A percentile compares a stretch with the other conserved stretches of the same genome.
These are phyloP conservation scores for Ichneumon xanthorius DNA, from an alignment of 2,888 invertebrate species.

Conservation along the genomic window DNA sequence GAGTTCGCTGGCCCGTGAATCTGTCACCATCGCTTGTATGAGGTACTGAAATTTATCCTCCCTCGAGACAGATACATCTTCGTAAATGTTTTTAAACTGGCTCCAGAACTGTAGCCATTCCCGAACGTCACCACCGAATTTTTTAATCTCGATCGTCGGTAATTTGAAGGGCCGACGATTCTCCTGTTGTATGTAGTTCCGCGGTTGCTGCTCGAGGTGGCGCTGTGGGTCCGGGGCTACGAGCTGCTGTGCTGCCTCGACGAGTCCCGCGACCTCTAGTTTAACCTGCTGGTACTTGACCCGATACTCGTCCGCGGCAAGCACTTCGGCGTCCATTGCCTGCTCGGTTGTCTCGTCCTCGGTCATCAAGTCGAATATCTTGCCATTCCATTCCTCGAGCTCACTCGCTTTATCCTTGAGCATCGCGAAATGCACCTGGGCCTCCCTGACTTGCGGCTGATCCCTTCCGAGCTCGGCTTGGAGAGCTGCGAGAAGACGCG, in stretches of 20 bases:
- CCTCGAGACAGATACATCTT: slow-evolving; percentile 61
- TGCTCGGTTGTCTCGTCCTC: neutral
- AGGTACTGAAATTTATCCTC: slow-evolving; percentile 75
- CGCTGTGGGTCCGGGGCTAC: no score
- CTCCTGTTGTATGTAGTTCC: no score
- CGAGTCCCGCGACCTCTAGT: neutral
- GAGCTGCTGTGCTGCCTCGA: no score
- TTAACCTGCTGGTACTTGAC: no score
- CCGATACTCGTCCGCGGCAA: neutral
- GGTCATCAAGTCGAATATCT: slow-evolving; percentile 14
- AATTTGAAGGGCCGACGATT: no score
- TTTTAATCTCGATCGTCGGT: slow-evolving; percentile 61
- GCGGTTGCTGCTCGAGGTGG: no score
- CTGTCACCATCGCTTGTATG: slow-evolving; percentile 66
- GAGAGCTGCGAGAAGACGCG: neutral
- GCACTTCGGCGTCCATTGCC: neutral
- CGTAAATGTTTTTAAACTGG: slow-evolving; percentile 73
- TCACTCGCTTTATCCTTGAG: slow-evolving; percentile 31
- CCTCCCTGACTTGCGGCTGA: neutral
- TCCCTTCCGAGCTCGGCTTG: neutral
- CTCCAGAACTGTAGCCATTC: slow-evolving; percentile 75
- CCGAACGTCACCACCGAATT: slow-evolving; percentile 70
- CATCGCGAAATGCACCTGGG: slow-evolving; percentile 22
- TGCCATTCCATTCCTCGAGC: slow-evolving; percentile 1
- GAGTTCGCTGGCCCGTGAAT: slow-evolving; percentile 72